Base-by-base conservation (phyloP, 2,888 invertebrate genomes). In the Brachylomia viminalis region DNA sequence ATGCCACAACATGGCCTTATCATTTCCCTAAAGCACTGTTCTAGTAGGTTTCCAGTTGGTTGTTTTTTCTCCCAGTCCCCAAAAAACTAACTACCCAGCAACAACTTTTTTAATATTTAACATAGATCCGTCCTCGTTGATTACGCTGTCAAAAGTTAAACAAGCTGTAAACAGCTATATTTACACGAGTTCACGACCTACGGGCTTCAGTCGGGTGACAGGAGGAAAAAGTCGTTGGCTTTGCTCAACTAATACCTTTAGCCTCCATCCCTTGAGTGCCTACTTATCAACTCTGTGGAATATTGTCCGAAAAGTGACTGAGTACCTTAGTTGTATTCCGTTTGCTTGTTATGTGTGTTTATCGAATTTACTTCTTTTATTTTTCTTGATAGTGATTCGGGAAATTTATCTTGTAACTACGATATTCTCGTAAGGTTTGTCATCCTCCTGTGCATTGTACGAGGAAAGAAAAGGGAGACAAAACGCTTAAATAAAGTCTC, bases 111-210 rank as follows among this genome's bases (percentile, higher is more conserved):
- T 58, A 83, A 71, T 78, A 79, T 73, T 61, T 58, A 68, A 64
- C 49, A 30, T 68, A 54, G 65, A 80, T 52, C 27, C 20, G 4
- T 54, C 42, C 62, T 67, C 45, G 58, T 74, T 69, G 59, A 68
- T 81, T n/a, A 61, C 66, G 64, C 47, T 33, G 54, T 85, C 59
- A 49, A 72, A 82, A 83, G 78, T 83, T 72, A 69, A 72, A 85
- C 65, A 71, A 62, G 49, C 77, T 78, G 59, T 72, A 62, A 56
- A 66, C 62, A 38, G 54, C 30, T 75, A 17, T 82, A 58, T 85
- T 68, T 85, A 72, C 69, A 42, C 47, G 61, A 38, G 78, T 66
- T 72, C 58, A 64, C 38, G 72, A 49, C 67, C 52, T 59, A 17
- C 15, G 4, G 45, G n/a, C n/a, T 54, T 81, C 47, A 82, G 45